Conservation (phyloP, 2,797 vertebrate species). For the Gymnoscopelus microlampas region DNA sequence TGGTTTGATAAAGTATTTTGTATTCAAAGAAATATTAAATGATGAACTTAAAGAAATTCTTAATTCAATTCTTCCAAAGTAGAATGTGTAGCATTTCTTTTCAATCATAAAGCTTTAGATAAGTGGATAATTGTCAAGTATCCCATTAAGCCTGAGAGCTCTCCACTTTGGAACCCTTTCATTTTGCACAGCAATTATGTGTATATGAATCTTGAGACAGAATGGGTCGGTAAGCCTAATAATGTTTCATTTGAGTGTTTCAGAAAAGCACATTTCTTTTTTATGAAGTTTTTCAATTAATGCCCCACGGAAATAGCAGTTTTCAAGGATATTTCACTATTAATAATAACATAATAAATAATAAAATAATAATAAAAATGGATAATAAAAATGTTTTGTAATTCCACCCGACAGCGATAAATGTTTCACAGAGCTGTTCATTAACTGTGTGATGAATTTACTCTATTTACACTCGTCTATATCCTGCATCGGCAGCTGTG, state of each 20-base stretch:
- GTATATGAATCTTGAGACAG: background rate
- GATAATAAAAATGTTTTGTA: no score
- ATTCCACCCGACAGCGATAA: no score
- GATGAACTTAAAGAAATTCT: background rate
- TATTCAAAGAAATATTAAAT: background rate
- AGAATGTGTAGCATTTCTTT: background rate
- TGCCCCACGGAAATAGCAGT: no score
- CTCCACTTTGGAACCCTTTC: no score
- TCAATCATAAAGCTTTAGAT: background rate
- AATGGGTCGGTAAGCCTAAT: background rate
- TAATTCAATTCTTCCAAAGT: background rate
- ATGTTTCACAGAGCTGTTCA: slow-evolving; percentile 15
- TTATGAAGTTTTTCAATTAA: no score
- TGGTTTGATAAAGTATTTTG: no score
- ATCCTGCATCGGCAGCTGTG: slow-evolving; percentile 28
- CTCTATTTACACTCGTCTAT: slow-evolving; percentile 44
- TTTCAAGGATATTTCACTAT: no score
- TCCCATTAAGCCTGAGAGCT: background rate
- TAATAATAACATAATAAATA: no score
- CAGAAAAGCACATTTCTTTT: no score
- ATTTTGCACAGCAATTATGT: no score
- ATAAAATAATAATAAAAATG: no score
- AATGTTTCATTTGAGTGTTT: slow-evolving; percentile 19
- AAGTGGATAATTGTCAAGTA: background rate
- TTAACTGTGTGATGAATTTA: slow-evolving; percentile 33